phyloP scores from a whole-genome alignment of 2,888 invertebrate genomes.

The Machimus rusticus region DNA sequence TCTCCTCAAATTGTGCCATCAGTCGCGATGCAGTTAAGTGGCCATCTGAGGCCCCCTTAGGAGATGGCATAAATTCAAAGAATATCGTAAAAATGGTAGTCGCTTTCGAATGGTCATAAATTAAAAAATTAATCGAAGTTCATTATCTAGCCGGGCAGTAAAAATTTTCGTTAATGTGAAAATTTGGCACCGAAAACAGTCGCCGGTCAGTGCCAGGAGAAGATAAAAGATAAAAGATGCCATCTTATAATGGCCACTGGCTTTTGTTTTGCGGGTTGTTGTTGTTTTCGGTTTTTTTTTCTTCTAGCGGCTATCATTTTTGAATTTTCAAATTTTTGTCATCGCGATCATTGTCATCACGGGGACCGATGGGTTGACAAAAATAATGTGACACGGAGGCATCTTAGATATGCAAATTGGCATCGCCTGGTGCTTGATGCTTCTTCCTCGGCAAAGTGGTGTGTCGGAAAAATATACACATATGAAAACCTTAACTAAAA shows the following conservation, averaged over 20 bases:
- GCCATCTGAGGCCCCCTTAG: not conserved
- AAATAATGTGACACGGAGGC: not conserved
- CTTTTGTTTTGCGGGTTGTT: not conserved
- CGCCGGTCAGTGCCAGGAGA: not conserved
- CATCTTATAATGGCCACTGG: not conserved
- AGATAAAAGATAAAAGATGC: not conserved
- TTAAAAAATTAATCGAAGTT: constrained; percentile 17
- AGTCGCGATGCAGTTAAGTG: not conserved
- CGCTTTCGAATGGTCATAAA: constrained; percentile 7
- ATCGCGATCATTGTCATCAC: not conserved
- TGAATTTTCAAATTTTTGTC: not conserved
- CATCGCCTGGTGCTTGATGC: not conserved
- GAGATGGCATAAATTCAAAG: not conserved
- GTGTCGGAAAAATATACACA: not conserved
- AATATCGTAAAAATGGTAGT: not conserved
- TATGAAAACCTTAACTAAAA: not conserved
- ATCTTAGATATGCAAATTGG: not conserved
- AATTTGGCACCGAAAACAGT: constrained; percentile 2
- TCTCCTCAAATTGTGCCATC: not conserved
- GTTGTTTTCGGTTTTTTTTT: not conserved
- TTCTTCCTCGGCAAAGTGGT: not conserved
- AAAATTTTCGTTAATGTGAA: constrained; percentile 14
- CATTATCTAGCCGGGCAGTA: not conserved
- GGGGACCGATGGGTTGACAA: not conserved
- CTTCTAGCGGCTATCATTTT: not conserved